Evolutionary conservation across 2,113 vertebrate genomes (phyloP).

Genomic region (Brienomyrus brachyistius): DNA sequence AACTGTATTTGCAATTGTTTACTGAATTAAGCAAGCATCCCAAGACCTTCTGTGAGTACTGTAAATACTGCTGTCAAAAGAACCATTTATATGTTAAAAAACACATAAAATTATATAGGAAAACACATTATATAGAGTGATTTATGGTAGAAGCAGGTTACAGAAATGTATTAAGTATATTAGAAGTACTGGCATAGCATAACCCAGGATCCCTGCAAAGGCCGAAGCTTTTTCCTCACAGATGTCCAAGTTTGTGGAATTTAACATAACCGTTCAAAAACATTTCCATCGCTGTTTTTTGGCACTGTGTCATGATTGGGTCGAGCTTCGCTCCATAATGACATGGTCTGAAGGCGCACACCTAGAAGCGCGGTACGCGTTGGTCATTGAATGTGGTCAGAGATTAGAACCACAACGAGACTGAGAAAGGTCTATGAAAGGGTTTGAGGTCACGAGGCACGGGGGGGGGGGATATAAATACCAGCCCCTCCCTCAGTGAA

Average conservation of each 20-base stretch:
- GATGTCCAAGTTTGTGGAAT: not conserved
- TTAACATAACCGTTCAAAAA: not conserved
- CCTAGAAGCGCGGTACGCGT: not conserved
- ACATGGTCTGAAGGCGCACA: not conserved
- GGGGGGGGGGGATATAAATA: not conserved
- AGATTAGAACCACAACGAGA: not conserved
- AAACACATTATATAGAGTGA: not conserved
- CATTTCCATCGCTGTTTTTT: not conserved
- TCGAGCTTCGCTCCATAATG: not conserved
- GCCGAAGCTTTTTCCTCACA: not conserved
- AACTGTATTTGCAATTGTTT: not conserved
- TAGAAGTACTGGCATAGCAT: not conserved
- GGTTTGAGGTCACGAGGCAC: not conserved
- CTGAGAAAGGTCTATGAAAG: not conserved
- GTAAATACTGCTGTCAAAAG: not conserved
- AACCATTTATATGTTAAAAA: not conserved
- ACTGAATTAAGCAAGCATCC: not conserved
- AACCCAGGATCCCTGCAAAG: not conserved
- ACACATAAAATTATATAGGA: not conserved
- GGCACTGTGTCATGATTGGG: not conserved
- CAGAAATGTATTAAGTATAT: not conserved
- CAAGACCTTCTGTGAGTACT: not conserved
- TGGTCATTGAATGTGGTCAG: not conserved
- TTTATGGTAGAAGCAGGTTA: not conserved
- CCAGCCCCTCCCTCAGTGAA: not conserved